Conservation (phyloP, 2,113 vertebrate genomes). For the Solea solea region DNA sequence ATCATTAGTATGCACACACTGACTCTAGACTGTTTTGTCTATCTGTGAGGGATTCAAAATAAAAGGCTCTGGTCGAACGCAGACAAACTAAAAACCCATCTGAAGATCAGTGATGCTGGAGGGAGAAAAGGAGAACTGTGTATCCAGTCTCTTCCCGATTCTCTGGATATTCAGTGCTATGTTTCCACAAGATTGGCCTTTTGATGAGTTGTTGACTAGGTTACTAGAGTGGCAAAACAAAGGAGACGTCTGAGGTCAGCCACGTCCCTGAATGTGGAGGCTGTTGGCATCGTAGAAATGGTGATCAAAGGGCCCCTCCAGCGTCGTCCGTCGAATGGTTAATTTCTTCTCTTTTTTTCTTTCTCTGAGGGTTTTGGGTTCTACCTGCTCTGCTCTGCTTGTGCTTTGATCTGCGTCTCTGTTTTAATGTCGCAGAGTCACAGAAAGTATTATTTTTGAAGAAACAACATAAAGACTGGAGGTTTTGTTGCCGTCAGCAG, state of each 20-base stretch:
- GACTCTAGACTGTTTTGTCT: conserved; percentile 43
- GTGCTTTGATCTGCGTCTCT: conserved; percentile 65
- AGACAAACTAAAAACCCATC: conserved; percentile 24
- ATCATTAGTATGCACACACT: conserved; percentile 40
- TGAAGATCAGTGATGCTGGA: neutral
- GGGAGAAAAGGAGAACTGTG: neutral
- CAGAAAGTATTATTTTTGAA: conserved; percentile 5
- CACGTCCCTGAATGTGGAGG: conserved; percentile 32
- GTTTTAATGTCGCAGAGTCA: conserved; percentile 25
- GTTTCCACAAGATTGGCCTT: conserved; percentile 50
- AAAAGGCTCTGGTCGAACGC: conserved; percentile 46
- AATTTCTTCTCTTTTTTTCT: conserved; percentile 39
- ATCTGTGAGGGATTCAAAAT: conserved; percentile 25
- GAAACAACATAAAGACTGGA: too few species aligned
- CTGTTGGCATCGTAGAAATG: conserved; percentile 18
- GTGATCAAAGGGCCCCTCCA: conserved; percentile 68
- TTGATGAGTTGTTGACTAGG: conserved; percentile 54
- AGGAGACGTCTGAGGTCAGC: conserved; percentile 59
- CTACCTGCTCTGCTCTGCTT: conserved; percentile 25
- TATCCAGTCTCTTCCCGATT: neutral
- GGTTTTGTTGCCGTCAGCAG: too few species aligned
- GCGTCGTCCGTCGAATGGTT: conserved; percentile 47
- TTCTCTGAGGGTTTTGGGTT: conserved; percentile 51
- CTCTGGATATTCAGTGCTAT: conserved; percentile 41
- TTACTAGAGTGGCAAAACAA: conserved; percentile 49